Base-by-base conservation (phyloP, 2,797 vertebrate species). In the Jordanella pulchra region DNA sequence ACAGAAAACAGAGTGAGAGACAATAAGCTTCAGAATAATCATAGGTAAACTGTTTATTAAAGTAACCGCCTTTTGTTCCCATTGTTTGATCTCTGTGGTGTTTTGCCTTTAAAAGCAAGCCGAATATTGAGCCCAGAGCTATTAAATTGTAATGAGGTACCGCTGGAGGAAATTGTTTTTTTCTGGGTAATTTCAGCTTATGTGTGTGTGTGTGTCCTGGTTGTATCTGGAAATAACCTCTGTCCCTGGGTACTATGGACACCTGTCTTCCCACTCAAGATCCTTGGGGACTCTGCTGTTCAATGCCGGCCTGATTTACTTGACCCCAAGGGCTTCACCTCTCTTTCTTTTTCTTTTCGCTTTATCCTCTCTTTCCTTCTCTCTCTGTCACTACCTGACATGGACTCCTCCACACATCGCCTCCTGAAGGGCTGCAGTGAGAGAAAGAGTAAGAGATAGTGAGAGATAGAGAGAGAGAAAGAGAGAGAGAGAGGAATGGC, bases 221-320 rank as follows among this genome's bases (percentile, higher is more conserved):
- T 86, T 89, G 77, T 73, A 61, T 80, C 69, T 73, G 82, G 86
- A 86, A 58, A 25, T 84, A 84, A 92, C 88, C 89, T 88, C 67
- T 86, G 82, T 67, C 89, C 80, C 69, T 82, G 79, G 89, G 84
- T 80, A 71, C 77, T 84, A 77, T 81, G 89, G 90, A 93, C 91
- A 93, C 89, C 91, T 93, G 91, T 93, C 91, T 91, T 91, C 90
- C 85, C 83, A 86, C 69, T 58, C 84, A 80, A 72, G 82, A 82
- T 87, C 82, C 85, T 86, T 72, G 76, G 79, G 79, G 85, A 89
- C 72, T 66, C 73, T 85, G 71, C 79, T 47, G 78, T 74, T 90
- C 89, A 89, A 78, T 74, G 79, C 85, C 84, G 68, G 44, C 58
- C 88, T 92, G 90, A 92, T 92, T 92, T 92, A 92, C 92, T 78